Percentiles rank a stretch among this genome's conserved stretches.
Conservation (phyloP, 1,140 invertebrate species). For the Drosophila busckii region DNA sequence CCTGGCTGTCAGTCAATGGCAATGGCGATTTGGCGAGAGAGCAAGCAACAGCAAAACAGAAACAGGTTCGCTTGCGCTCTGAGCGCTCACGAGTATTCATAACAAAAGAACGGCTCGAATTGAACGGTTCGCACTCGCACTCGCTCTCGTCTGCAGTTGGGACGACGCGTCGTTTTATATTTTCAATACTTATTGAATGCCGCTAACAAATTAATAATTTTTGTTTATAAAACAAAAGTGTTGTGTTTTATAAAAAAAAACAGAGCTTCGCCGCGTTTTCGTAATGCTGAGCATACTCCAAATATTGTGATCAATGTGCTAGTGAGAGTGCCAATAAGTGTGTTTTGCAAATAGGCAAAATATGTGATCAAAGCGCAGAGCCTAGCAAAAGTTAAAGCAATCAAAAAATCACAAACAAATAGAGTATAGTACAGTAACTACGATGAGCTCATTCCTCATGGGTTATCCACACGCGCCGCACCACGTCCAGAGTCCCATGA, state of each 20-base stretch:
- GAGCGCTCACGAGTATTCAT: constrained; percentile 52
- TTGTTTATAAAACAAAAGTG: constrained; percentile 21
- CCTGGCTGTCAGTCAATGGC: constrained; percentile 49
- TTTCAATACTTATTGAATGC: constrained; percentile 38
- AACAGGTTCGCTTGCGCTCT: constrained; percentile 71
- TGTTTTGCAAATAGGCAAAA: constrained; percentile 18
- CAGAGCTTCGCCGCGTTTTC: constrained; percentile 4
- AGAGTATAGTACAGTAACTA: constrained; percentile 8
- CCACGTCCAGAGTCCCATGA: constrained; percentile 79
- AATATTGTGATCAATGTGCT: constrained; percentile 21
- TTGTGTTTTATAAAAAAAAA: constrained; percentile 40
- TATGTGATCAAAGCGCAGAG: constrained; percentile 25
- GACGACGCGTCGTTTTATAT: constrained; percentile 29
- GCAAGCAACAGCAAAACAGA: constrained; percentile 18
- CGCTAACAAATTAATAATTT: constrained; percentile 19
- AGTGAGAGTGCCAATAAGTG: constrained; percentile 27
- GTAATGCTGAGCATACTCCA: constrained; percentile 16
- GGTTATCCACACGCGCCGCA: constrained; percentile 79
- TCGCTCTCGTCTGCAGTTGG: no score
- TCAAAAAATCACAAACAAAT: constrained; percentile 4
- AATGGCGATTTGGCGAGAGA: constrained; percentile 48
- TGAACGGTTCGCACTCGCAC: constrained; percentile 67
- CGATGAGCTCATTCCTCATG: constrained; percentile 79
- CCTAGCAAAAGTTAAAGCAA: constrained; percentile 23
- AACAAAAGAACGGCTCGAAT: constrained; percentile 79